Conservation (phyloP, 2,888 invertebrate species). For the Pollenia angustigena region DNA sequence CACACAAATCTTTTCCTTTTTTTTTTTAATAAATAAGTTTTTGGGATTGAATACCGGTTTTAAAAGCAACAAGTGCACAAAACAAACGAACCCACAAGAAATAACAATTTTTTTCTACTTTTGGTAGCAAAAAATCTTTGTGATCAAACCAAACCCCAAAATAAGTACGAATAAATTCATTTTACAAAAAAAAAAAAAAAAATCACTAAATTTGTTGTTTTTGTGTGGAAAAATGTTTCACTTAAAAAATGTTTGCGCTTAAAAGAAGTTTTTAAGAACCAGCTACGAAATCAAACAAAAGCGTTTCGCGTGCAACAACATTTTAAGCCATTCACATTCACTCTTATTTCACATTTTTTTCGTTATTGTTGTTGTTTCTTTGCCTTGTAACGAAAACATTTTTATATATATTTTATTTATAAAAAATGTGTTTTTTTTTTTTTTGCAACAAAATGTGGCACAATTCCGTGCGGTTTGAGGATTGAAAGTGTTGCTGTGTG, state of each 20-base stretch:
- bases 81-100: slow-evolving; percentile 11
- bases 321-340: slow-evolving; percentile 48
- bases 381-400: slow-evolving; percentile 7
- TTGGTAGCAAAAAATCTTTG: slow-evolving; percentile 14
- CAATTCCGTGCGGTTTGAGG: slow-evolving; percentile 53
- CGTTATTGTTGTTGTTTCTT: background rate
- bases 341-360: slow-evolving; percentile 3
- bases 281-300: slow-evolving; percentile 28
- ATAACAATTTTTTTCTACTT: slow-evolving; percentile 24
- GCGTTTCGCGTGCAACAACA: slow-evolving; percentile 13
- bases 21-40: slow-evolving; percentile 30
- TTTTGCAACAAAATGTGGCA: slow-evolving; percentile 57
- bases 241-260: slow-evolving; percentile 36
- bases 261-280: slow-evolving; percentile 51
- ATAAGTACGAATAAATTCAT: slow-evolving; percentile 29
- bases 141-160: slow-evolving; percentile 54
- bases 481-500: slow-evolving; percentile 37
- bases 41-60: slow-evolving; percentile 64
- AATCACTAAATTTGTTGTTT: slow-evolving; percentile 40
- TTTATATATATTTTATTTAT: background rate
- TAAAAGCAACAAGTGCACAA: slow-evolving; percentile 67
- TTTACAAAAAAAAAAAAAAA: background rate
- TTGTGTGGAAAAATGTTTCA: slow-evolving; percentile 20
- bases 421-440: background rate
- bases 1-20: slow-evolving; percentile 41